Conservation (phyloP, 1,140 invertebrate genomes). For the Lordiphosa collinella region DNA sequence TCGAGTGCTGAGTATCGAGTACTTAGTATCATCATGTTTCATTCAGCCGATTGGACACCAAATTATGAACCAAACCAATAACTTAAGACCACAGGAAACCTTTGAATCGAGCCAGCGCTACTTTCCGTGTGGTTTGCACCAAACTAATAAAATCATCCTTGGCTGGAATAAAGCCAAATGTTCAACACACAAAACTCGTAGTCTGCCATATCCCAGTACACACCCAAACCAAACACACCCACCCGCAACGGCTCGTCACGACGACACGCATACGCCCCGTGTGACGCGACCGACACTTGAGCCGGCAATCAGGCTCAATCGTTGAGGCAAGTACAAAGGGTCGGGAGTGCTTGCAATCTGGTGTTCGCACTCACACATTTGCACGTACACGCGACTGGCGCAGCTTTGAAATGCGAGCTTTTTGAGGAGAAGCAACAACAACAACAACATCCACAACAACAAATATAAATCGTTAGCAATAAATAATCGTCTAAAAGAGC, state of each 20-base stretch:
- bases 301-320: constrained; percentile 74
- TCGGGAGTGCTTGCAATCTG: constrained; percentile 55
- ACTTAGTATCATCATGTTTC: no score
- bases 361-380: constrained; percentile 53
- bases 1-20: no score
- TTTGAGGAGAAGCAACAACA: constrained; percentile 23
- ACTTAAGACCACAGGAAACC: no score
- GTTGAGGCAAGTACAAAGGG: constrained; percentile 44
- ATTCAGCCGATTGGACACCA: no score
- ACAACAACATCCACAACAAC: constrained; percentile 26
- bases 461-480: constrained; percentile 77
- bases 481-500: constrained; percentile 69
- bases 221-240: constrained; percentile 11
- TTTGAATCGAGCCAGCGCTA: no score
- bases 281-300: constrained; percentile 69
- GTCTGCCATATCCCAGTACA: constrained; percentile 7
- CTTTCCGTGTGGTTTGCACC: no score
- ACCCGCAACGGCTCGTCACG: constrained; percentile 3
- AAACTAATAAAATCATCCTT: no score
- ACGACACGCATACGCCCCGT: constrained; percentile 53
- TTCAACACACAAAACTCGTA: constrained; percentile 18
- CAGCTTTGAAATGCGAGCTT: constrained; percentile 63
- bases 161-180: background rate
- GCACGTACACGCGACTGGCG: constrained; percentile 46
- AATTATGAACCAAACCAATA: no score